Percentiles rank a stretch among this genome's conserved stretches.
phyloP scores from a whole-genome alignment of 2,113 vertebrate genomes.

The Myiagra hebetior region DNA sequence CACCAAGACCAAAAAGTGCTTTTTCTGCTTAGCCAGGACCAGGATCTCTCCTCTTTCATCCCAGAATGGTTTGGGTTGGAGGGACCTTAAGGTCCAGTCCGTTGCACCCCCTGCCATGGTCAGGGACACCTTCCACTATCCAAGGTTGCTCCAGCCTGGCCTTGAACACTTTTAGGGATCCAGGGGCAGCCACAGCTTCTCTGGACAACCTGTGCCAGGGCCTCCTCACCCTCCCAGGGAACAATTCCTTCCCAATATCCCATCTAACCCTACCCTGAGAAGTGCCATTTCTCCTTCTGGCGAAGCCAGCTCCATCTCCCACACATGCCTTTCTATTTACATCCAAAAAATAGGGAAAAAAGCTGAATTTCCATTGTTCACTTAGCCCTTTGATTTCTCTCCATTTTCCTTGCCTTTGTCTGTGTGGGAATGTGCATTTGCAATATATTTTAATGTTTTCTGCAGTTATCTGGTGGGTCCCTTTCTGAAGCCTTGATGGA shows the following conservation, averaged over 20 bases:
- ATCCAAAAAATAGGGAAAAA: neutral
- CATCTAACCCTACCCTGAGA: neutral
- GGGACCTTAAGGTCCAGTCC: accelerated
- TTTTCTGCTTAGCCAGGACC: neutral
- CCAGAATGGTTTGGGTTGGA: neutral
- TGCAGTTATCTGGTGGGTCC: neutral
- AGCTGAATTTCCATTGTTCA: neutral
- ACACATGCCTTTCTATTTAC: neutral
- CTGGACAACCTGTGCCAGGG: neutral
- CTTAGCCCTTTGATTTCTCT: neutral
- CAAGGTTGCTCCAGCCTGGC: accelerated
- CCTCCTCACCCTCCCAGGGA: accelerated
- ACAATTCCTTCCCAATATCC: neutral
- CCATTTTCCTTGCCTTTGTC: conserved; percentile 8
- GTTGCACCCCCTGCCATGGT: neutral
- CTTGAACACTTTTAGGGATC: neutral
- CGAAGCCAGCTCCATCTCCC: neutral
- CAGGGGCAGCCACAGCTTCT: neutral
- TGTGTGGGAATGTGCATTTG: conserved; percentile 25
- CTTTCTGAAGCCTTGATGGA: neutral
- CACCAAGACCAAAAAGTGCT: neutral
- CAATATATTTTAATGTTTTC: neutral
- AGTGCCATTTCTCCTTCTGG: neutral
- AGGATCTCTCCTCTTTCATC: neutral
- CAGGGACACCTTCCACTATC: neutral